Conservation (phyloP, 2,797 vertebrate species). For the Lacerta agilis region DNA sequence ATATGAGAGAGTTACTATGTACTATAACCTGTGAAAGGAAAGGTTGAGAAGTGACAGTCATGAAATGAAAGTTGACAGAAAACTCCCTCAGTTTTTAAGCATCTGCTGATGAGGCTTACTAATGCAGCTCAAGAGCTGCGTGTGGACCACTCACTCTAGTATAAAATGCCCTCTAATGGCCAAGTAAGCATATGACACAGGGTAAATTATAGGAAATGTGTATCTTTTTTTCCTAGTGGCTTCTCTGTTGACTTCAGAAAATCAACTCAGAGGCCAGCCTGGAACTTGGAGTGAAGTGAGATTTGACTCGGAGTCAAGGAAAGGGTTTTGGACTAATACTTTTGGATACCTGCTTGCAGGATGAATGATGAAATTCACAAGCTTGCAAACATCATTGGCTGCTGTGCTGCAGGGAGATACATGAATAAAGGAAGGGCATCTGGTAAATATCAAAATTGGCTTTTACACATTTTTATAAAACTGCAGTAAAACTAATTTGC, state of each 20-base stretch:
- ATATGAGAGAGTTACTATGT: slow-evolving; percentile 26
- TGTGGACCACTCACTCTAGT: slow-evolving; percentile 49
- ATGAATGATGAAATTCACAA: not conserved
- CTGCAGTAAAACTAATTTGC: not conserved
- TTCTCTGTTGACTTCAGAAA: slow-evolving; percentile 22
- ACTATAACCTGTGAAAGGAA: slow-evolving; percentile 54
- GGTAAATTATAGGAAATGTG: not conserved
- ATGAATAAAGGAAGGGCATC: not conserved
- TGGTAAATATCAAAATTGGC: not conserved
- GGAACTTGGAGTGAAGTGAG: not conserved
- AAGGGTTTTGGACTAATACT: not conserved
- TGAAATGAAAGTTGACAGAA: slow-evolving; percentile 62
- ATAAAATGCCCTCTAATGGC: slow-evolving; percentile 76
- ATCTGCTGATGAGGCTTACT: slow-evolving; percentile 60
- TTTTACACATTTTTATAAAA: not conserved
- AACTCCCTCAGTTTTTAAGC: slow-evolving; percentile 50
- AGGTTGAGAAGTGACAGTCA: slow-evolving; percentile 66
- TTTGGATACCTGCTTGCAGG: not conserved
- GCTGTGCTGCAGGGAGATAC: fast-evolving
- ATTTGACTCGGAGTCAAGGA: not conserved
- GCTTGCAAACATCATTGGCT: fast-evolving
- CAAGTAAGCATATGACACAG: slow-evolving; percentile 60
- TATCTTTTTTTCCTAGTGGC: slow-evolving; percentile 14
- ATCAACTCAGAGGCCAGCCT: slow-evolving; percentile 1
- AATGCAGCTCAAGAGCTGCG: slow-evolving; percentile 33